Conservation (phyloP, 2,113 vertebrate genomes). For the Sturnus vulgaris region DNA sequence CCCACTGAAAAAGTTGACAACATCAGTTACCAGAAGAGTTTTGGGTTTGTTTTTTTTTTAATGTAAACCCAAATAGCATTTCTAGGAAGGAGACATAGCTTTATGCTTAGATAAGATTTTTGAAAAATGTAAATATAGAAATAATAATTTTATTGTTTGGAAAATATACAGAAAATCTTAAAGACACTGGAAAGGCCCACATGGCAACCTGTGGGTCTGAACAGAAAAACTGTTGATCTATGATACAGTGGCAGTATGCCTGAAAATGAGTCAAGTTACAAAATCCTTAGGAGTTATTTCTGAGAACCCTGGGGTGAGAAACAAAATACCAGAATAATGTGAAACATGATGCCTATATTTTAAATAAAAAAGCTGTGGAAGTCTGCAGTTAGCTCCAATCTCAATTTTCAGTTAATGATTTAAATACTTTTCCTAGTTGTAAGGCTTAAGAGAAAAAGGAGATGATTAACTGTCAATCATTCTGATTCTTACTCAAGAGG, state of each 20-base stretch:
- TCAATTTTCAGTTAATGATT: neutral
- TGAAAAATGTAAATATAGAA: neutral
- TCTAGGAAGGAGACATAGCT: neutral
- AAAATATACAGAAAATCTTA: neutral
- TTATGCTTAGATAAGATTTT: neutral
- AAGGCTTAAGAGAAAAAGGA: neutral
- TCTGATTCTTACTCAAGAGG: neutral
- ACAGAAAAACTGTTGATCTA: neutral
- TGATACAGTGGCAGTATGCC: neutral
- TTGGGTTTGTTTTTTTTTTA: neutral
- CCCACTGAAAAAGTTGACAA: neutral
- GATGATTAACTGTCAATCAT: neutral
- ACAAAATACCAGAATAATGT: accelerated
- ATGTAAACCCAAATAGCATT: neutral
- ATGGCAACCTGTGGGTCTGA: no score
- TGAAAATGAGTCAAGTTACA: neutral
- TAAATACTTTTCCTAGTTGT: neutral
- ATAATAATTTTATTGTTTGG: neutral
- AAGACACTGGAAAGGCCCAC: neutral
- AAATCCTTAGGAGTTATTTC: neutral
- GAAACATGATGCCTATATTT: accelerated
- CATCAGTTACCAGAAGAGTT: neutral
- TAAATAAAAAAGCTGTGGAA: neutral
- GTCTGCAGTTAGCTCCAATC: neutral
- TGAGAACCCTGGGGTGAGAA: neutral